These are phyloP conservation scores for Axea sp. DNA, from an alignment of 2,888 invertebrate species.

Conservation along the genomic window DNA sequence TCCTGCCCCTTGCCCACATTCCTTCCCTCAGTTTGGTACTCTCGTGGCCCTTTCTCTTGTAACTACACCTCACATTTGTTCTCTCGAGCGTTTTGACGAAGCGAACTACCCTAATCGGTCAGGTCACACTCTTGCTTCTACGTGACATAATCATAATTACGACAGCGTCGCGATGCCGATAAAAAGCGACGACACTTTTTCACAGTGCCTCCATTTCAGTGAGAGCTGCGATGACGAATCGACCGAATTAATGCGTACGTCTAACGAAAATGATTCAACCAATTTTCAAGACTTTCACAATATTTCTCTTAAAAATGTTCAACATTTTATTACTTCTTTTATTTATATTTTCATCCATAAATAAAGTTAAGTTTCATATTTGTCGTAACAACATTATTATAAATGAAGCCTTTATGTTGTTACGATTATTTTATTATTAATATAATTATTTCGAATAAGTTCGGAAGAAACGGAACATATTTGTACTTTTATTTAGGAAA, in stretches of 20 bases:
- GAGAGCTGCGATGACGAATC: slow-evolving; percentile 55
- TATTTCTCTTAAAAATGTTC: too few species aligned
- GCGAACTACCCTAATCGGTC: slow-evolving; percentile 70
- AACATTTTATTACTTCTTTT: too few species aligned
- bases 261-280: slow-evolving; percentile 22
- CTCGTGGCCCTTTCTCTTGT: slow-evolving; percentile 47
- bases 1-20: background rate
- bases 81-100: slow-evolving; percentile 73
- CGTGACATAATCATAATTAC: slow-evolving; percentile 76
- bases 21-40: slow-evolving; percentile 21
- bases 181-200: slow-evolving; percentile 75
- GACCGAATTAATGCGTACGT: slow-evolving; percentile 48
- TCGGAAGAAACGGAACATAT: too few species aligned
- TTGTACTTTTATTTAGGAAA: too few species aligned
- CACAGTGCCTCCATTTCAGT: slow-evolving; percentile 63
- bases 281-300: too few species aligned
- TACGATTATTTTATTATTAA: too few species aligned
- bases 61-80: slow-evolving; percentile 72
- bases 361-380: too few species aligned
- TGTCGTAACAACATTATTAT: too few species aligned
- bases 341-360: too few species aligned
- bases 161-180: slow-evolving; percentile 66
- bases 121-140: slow-evolving; percentile 57
- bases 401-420: too few species aligned
- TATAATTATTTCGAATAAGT: too few species aligned